phyloP scores from a whole-genome alignment of 2,797 vertebrate genomes.

The Harpagifer antarcticus region DNA sequence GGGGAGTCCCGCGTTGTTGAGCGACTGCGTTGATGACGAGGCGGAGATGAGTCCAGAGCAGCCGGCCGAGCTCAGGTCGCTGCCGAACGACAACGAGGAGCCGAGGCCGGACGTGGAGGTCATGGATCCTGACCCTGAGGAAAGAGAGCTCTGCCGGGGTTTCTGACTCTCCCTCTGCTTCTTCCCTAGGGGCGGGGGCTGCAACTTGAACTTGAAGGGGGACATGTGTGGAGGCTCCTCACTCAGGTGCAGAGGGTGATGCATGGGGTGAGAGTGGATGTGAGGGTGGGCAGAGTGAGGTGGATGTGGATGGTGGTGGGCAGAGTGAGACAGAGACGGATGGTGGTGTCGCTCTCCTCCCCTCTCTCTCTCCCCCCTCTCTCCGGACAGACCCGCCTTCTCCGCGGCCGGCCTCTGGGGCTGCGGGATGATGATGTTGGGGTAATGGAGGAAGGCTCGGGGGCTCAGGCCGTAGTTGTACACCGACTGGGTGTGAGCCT shows the following conservation, averaged over 20 bases:
- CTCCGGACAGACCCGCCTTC: constrained; percentile 63
- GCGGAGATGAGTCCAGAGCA: constrained; percentile 82
- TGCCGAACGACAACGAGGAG: constrained; percentile 80
- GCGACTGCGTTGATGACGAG: constrained; percentile 81
- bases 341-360: constrained; percentile 78
- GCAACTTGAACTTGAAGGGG: constrained; percentile 95
- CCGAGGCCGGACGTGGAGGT: constrained; percentile 84
- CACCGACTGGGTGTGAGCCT: constrained; percentile 94
- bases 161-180: constrained; percentile 85
- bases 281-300: constrained; percentile 80
- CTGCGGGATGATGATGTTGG: constrained; percentile 91
- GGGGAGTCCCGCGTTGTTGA: constrained; percentile 86
- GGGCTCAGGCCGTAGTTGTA: constrained; percentile 96
- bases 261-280: constrained; percentile 76
- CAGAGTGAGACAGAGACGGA: constrained; percentile 70
- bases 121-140: constrained; percentile 80
- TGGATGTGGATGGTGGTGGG: constrained; percentile 79
- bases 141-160: constrained; percentile 80
- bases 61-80: constrained; percentile 82
- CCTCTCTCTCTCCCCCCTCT: constrained; percentile 58
- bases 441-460: constrained; percentile 93
- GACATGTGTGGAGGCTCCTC: constrained; percentile 83
- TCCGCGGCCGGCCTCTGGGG: constrained; percentile 87
- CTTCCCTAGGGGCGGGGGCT: constrained; percentile 90
- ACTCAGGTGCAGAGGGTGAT: constrained; percentile 80